Evolutionary conservation across 2,113 vertebrate species (phyloP), one percentile per base, ranked within the genome.

Genomic region (Columba janthina): DNA sequence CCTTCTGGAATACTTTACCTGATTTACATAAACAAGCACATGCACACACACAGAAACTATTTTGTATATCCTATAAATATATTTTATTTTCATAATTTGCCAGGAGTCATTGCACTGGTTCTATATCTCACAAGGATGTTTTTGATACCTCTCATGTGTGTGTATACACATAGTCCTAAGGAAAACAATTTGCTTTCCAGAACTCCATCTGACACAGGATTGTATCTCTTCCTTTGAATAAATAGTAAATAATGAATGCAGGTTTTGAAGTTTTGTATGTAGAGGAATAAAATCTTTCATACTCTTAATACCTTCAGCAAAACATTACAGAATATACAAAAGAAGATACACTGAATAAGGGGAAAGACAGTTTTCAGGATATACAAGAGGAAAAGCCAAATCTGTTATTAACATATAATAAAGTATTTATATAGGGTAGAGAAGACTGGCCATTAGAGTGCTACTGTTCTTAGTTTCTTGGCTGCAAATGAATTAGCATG

Each of bases 131-230:
- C 20, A 87, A 85, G 60, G 38, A 67, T 79, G 24, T 42, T 89
- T 93, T 46, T 56, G 38, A 72, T 78, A 88, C 11, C 31, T 69
- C 29, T 75, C 34, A 72, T 60, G 24, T 58, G 42, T 44, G 21
- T 65, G 31, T 12, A 34, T 67, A 6, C n/a, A 17, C 25, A 26
- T 14, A 26, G 50, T 86, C 48, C n/a, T 36, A 54, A 57, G 60
- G 46, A 91, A 92, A 95, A 88, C 18, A 79, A 89, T 88, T 90
- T 88, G 40, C 67, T 96, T 88, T 91, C 66, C 74, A 93, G 57
- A 93, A 93, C 70, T 75, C 70, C 28, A 66, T 85, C 48, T 89
- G 70, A 94, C 65, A 91, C 34, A 65, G 58, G 66, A 78, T 64
- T 77, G 1, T 67, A 42, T 46, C 19, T 89, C 70, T 67, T 84